Conservation (phyloP, 2,888 invertebrate genomes). For the Leptinotarsa peninsularis region DNA sequence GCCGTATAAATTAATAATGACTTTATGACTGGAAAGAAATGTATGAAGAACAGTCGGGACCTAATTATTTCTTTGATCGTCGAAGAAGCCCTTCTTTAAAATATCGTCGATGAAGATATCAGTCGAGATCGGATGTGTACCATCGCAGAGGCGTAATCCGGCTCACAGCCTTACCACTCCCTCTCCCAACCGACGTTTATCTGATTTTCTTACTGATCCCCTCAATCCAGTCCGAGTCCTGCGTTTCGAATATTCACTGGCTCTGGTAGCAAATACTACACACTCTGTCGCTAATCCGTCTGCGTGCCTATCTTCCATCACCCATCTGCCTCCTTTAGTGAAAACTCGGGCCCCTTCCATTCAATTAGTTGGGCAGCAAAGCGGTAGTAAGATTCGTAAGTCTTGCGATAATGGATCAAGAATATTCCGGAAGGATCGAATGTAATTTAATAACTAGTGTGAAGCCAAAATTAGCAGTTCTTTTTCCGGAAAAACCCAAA, state of each 20-base stretch:
- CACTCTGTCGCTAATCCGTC: constrained; percentile 58
- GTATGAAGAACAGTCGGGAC: constrained; percentile 50
- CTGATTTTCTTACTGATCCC: constrained; percentile 61
- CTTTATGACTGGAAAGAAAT: constrained; percentile 53
- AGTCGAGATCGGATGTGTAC: constrained; percentile 59
- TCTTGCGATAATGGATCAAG: background rate
- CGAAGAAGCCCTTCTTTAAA: constrained; percentile 49
- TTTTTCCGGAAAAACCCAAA: no score
- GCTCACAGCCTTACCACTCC: constrained; percentile 53
- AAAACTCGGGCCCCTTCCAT: constrained; percentile 28
- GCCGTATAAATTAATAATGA: constrained; percentile 63
- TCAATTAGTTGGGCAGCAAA: constrained; percentile 11
- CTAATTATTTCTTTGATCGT: constrained; percentile 60
- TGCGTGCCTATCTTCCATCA: constrained; percentile 62
- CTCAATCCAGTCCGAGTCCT: constrained; percentile 57
- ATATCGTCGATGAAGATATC: constrained; percentile 38
- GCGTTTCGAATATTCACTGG: constrained; percentile 46
- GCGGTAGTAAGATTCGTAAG: background rate
- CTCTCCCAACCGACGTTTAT: constrained; percentile 53
- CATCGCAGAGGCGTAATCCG: constrained; percentile 60
- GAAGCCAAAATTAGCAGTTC: no score
- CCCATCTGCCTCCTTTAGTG: constrained; percentile 55
- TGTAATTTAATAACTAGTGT: no score
- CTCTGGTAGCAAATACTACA: constrained; percentile 50
- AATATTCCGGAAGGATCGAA: background rate